Evolutionary conservation across 2,113 vertebrate species (phyloP).

Genomic region (Alexandromys fortis): DNA sequence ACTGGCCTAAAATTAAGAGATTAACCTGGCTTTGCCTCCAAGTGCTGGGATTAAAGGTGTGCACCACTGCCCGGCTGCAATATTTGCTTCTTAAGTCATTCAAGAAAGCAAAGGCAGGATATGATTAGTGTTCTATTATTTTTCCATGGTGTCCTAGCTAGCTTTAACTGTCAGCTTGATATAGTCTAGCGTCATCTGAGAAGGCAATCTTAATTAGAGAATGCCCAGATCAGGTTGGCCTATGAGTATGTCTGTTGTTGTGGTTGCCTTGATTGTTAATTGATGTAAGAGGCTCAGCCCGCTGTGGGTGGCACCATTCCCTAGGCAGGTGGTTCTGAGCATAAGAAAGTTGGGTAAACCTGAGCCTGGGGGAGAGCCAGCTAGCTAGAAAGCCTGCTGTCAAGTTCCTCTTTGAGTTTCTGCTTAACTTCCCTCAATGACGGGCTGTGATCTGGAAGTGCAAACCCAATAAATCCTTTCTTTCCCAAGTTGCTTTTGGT

Average conservation of each 20-base stretch:
- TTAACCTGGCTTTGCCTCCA: neutral
- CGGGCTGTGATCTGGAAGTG: neutral
- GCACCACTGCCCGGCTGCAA: neutral
- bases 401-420: neutral
- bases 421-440: neutral
- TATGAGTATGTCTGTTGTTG: neutral
- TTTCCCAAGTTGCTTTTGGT: neutral
- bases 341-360: neutral
- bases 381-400: neutral
- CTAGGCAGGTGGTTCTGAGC: neutral
- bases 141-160: neutral
- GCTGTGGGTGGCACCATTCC: neutral
- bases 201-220: neutral
- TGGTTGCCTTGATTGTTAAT: neutral
- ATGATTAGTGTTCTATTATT: neutral
- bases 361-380: neutral
- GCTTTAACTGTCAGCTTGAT: neutral
- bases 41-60: neutral
- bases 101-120: neutral
- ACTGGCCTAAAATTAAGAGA: neutral
- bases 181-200: neutral
- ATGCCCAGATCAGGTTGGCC: neutral
- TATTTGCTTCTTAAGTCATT: slow-evolving; percentile 43
- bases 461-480: neutral
- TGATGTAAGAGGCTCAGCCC: neutral